Base-by-base conservation (phyloP, 1,140 invertebrate genomes). In the Drosophila santomea region DNA sequence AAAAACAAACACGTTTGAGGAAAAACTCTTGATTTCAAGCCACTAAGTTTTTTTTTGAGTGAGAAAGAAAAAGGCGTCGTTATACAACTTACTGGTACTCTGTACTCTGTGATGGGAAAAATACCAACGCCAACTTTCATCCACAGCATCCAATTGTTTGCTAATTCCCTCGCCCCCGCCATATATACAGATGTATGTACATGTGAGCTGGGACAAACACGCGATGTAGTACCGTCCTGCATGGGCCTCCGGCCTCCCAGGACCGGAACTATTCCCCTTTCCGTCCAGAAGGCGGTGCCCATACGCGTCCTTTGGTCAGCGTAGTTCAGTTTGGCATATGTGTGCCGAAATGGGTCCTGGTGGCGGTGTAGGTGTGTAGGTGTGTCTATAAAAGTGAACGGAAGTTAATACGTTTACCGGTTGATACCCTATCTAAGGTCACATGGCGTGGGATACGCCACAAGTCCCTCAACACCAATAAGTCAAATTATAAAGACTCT, bases 391-490 rank as follows among this genome's bases (percentile, higher is more conserved):
- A 86, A 86, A 86, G 83, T 78, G 79, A 86, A 83, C 84, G 83
- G 83, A 88, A 88, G 83, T 88, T 89, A 88, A 88, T 86, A 88
- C 84, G 82, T 86, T 86, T 86, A 86, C 79, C 78, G 76, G 75
- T 75, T 75, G 41, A 15, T 59, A 39, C 72, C 35, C 71, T 69
- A 36, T 56, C 8, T 15, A n/a, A 5, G 39, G 1, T 4, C 0
- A 28, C 14, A 20, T 12, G 58, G 23, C 12, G 12, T 41, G 20
- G 20, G 20, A 25, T 55, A 2, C 7, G 2, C 28, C 28, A 28
- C 14, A 3, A 25, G 10, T 14, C 45, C 20, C 25, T n/a, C 20
- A 45, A 6, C 17, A 20, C 17, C 10, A 44, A 11, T n/a, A 41
- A n/a, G 38, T 39, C 12, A 14, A 17, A 17, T 17, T 17, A 17